Evolutionary conservation across 2,113 vertebrate species (phyloP), one percentile per base, ranked within the genome.

Genomic region (Aptenodytes forsteri): DNA sequence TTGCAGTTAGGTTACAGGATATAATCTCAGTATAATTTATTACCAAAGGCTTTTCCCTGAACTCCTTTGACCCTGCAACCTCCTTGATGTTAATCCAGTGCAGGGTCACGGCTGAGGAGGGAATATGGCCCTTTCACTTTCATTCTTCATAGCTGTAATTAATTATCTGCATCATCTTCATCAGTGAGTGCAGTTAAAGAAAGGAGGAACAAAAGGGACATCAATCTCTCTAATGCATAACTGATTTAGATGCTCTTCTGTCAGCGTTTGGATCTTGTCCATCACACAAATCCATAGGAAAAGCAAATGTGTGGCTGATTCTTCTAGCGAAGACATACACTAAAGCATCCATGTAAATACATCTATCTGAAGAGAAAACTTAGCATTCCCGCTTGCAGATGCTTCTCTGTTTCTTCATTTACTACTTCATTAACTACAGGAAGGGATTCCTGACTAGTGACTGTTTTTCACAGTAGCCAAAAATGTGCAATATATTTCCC

Each of bases 21-120:
- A 61, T 82, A 64, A 92, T 89, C 66, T 65, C 73, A 25, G 21
- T n/a, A 67, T 86, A 91, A 96, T 96, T 97, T 95, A 96, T 96
- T 83, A 77, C 44, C 11, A 25, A 94, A 85, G 69, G 54, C 70
- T 94, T 97, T 91, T 72, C 80, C 72, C 78, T 80, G 66, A 85
- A 83, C 83, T 83, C 66, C 54, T 93, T 87, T 84, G 70, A 96
- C 87, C 89, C 72, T 84, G 61, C 27, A 93, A 62, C 69, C 93
- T 81, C 40, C 61, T 42, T 65, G 30, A 87, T 38, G 44, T 40
- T 89, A 96, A 67, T 55, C 46, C 36, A 58, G 61, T 23, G 26
- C 65, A 79, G 77, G 52, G 92, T 76, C 77, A 79, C 1, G 56
- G 54, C 54, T 80, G 70, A 92, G 34, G 58, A 84, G 49, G 58